Base-by-base conservation (phyloP, 2,888 invertebrate genomes). In the Aphelenchoides bicaudatus region DNA sequence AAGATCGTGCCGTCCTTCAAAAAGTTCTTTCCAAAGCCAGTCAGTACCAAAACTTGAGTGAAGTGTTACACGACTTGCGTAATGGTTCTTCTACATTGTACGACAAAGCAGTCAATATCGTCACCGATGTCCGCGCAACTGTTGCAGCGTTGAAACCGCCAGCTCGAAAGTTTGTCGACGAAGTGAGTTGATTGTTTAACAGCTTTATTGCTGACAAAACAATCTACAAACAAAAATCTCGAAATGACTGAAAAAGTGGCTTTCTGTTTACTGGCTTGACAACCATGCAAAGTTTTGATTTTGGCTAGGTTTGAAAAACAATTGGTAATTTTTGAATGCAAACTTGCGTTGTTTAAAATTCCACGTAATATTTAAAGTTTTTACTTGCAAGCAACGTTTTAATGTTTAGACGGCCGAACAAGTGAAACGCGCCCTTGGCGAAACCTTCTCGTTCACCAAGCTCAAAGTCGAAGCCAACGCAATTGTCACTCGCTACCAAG, bases 1-100 rank as follows among this genome's bases (percentile, higher is more conserved):
- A 51, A 27, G 66, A 66, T 34, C 56, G 56, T 29, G 38, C 25
- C 2, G 67, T 66, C 2, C 50, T 66, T 27, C 52, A 68, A 39
- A 53, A 68, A n/a, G 67, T 66, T n/a, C 39, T 68, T 19, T 48
- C 53, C 57, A 66, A 66, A 46, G 47, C 48, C 47, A 38, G 37
- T 52, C 37, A 39, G n/a, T 66, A 68, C 51, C 25, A 8, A 8
- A 67, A 54, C 30, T 46, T 60, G n/a, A 50, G 51, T 46, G 63
- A 53, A 13, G 56, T 68, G 4, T 39, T 65, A 16, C 39, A 43
- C n/a, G 63, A 68, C 28, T 39, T 66, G 8, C 56, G 57, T 23
- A 59, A 59, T n/a, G 63, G 66, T 3, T 66, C 66, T 4, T 34
- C 51, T 5, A 56, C 67, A 13, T 63, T 66, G 19, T 66, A 69